Base-by-base conservation (phyloP, 2,797 vertebrate genomes). In the Furcifer pardalis region DNA sequence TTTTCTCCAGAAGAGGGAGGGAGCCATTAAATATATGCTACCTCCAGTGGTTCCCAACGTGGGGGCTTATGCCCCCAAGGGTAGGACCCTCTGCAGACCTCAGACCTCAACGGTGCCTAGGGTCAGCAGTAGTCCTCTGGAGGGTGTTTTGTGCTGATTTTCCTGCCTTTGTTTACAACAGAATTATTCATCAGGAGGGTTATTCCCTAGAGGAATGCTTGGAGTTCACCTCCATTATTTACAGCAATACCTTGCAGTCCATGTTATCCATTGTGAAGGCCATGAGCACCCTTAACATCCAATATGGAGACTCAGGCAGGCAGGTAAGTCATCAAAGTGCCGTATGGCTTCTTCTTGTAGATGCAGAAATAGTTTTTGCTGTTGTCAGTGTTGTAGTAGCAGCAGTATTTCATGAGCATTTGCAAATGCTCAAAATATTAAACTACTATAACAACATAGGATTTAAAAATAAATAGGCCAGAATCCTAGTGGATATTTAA, bases 171-270 rank as follows among this genome's bases (percentile, higher is more conserved):
- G 7, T 74, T 49, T 81, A n/a, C 0, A 21, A 35, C 93, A 99
- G 98, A 96, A 99, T 99, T 96, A 99, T 99, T 94, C 99, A 99
- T 89, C 94, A 99, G 96, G 98, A 99, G 0, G 99, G 99, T 94
- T 99, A 99, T 94, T 98, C 98, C 0, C 96, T 97, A 89, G 98
- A 99, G 94, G 99, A 99, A 91, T 98, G 97, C 89, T 88, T 99
- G 92, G 98, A 98, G 95, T 99, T 99, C 93, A 96, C 99, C n/a
- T 85, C 92, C 88, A 98, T 99, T 95, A 99, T 99, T 95, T 98
- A 99, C 93, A 98, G 98, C 95, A 99, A 99, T 96, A 99, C 98
- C 0, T 93, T 99, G 84, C 98, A 99, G 95, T 99, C 98, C 69
- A 98, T 99, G 87, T 95, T 99, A 96, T 97, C 98, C 91, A 97